phyloP scores from a whole-genome alignment of 2,888 invertebrate genomes.

The Acanthacorydalis orientalis region DNA sequence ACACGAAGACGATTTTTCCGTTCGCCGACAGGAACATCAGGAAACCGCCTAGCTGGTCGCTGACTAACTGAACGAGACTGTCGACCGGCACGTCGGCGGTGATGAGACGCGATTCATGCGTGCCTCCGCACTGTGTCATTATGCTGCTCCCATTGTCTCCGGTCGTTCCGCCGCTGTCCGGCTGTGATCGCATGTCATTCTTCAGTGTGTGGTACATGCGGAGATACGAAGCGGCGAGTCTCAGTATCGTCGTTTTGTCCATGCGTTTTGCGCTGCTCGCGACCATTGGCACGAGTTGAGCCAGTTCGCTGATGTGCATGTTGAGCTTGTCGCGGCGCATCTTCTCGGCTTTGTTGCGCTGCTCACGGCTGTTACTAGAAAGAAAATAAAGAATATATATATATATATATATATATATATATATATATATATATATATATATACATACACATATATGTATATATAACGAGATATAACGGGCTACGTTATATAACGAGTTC shows the following conservation, averaged over 20 bases:
- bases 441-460: too few species aligned
- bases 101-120: neutral
- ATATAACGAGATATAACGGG: too few species aligned
- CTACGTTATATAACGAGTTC: too few species aligned
- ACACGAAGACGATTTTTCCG: conserved; percentile 73
- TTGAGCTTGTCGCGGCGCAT: conserved; percentile 80
- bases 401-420: neutral
- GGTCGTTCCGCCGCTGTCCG: neutral
- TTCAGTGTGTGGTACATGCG: conserved; percentile 45
- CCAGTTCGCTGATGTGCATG: conserved; percentile 66
- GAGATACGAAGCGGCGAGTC: conserved; percentile 72
- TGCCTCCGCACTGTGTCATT: neutral
- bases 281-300: conserved; percentile 68
- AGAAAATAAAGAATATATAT: conserved; percentile 11
- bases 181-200: conserved; percentile 12
- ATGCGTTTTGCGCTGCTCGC: conserved; percentile 66
- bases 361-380: conserved; percentile 57
- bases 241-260: conserved; percentile 80
- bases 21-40: conserved; percentile 61
- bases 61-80: conserved; percentile 33
- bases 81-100: neutral
- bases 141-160: neutral
- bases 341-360: conserved; percentile 81
- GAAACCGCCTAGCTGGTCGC: conserved; percentile 56
- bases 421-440: too few species aligned